These are phyloP conservation scores for Dendrocincla tyrannina DNA, from an alignment of 2,797 vertebrate species.

Conservation along the genomic window DNA sequence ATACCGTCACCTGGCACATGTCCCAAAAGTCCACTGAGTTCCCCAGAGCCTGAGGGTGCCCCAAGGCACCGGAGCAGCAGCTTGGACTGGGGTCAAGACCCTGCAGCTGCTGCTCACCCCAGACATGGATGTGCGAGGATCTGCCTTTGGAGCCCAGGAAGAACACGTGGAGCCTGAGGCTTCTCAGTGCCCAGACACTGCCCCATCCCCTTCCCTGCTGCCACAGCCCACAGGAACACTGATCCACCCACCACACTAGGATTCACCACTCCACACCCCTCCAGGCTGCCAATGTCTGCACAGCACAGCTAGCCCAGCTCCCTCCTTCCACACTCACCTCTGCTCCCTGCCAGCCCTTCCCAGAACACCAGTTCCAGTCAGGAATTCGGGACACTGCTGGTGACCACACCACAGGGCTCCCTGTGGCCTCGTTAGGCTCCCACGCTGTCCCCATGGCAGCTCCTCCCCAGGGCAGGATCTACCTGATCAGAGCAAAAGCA, in stretches of 20 bases:
- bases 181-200: not conserved
- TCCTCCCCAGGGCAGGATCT: not conserved
- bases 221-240: not conserved
- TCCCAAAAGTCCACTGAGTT: not conserved
- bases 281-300: not conserved
- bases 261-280: not conserved
- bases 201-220: not conserved
- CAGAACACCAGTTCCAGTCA: not conserved
- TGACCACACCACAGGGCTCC: not conserved
- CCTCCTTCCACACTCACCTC: not conserved
- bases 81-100: not conserved
- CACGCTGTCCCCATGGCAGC: not conserved
- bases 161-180: not conserved
- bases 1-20: accelerated
- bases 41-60: not conserved
- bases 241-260: not conserved
- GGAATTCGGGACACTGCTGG: not conserved
- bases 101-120: not conserved
- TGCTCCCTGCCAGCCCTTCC: not conserved
- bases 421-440: not conserved
- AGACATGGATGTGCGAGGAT: accelerated
- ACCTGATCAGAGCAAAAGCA: not conserved
- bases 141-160: not conserved
- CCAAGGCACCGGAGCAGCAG: not conserved
- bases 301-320: not conserved